Evolutionary conservation across 1,140 invertebrate genomes (phyloP), one percentile per base, ranked within the genome.

Genomic region (Pseudomyrmex cubaensis): DNA sequence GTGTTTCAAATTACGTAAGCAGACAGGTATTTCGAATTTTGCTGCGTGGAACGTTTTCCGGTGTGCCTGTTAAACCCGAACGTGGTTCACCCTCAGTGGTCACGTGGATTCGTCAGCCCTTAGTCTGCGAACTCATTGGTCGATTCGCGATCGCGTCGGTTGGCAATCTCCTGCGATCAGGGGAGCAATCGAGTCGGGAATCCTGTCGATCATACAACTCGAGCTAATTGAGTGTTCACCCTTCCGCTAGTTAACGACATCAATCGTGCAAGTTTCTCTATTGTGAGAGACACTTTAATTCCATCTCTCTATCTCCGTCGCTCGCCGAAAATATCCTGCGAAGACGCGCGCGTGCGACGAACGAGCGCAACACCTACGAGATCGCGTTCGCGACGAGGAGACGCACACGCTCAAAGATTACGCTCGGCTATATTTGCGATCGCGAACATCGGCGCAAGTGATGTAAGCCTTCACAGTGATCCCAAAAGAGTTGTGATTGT

Each of bases 381-480:
- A 48, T 15, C 13, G 25, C 35, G 12, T 5, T 66, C 56, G 12
- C 8, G 35, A 35, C 35, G 50, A n/a, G 10, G 4, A 63, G 44
- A 52, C 50, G 10, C 54, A 82, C 20, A 62, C n/a, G 20, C 15
- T 46, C 52, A 35, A 77, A 67, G 50, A 80, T 67, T n/a, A 35
- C 44, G 35, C 63, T 78, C 20, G 69, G 64, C 66, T 52, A 78
- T 89, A 89, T 89, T 89, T 89, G 84, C 75, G 80, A 64, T 66
- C 78, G 63, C 44, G 62, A 80, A 70, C 9, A 76, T 66, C 75
- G 62, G 83, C 22, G 57, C 63, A 61, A 73, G 69, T 89, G 88
- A 89, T 89, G 85, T 88, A 89, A 89, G 87, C 44, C 35, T 35
- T 78, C 82, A 78, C 73, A 89, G 88, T 89, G 87, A 85, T 89